These are phyloP conservation scores for Tapirus terrestris DNA, from an alignment of 2,113 vertebrate genomes.

Conservation along the genomic window DNA sequence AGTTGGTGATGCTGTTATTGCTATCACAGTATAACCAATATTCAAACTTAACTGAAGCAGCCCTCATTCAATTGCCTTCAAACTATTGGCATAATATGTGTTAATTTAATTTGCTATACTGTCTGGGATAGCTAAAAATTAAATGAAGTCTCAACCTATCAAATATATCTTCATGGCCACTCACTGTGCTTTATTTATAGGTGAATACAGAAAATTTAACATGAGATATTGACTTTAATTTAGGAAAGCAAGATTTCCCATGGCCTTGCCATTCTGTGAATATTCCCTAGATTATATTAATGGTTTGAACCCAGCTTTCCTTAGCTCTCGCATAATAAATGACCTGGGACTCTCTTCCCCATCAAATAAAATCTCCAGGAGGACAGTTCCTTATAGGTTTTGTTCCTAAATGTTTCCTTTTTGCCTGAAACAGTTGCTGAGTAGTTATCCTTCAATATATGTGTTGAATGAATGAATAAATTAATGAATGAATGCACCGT, in stretches of 20 bases:
- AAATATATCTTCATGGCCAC: background rate
- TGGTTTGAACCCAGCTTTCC: background rate
- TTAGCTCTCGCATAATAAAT: background rate
- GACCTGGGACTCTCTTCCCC: fast-evolving
- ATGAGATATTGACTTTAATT: background rate
- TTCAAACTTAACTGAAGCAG: background rate
- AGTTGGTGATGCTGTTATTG: background rate
- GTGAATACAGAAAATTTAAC: background rate
- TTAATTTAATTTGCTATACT: background rate
- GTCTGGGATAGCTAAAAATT: background rate
- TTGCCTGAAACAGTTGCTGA: background rate
- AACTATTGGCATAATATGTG: background rate
- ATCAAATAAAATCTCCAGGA: background rate
- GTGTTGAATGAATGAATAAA: background rate
- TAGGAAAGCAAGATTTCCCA: background rate
- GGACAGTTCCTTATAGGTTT: background rate
- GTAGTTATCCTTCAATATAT: background rate
- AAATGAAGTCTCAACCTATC: background rate
- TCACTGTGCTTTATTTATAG: background rate
- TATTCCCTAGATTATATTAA: background rate
- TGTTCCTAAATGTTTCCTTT: background rate
- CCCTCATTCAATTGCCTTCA: background rate
- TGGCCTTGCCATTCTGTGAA: background rate
- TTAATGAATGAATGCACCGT: background rate
- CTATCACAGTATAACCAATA: background rate